Evolutionary conservation across 2,113 vertebrate genomes (phyloP).

Genomic region (Dicentrarchus labrax): DNA sequence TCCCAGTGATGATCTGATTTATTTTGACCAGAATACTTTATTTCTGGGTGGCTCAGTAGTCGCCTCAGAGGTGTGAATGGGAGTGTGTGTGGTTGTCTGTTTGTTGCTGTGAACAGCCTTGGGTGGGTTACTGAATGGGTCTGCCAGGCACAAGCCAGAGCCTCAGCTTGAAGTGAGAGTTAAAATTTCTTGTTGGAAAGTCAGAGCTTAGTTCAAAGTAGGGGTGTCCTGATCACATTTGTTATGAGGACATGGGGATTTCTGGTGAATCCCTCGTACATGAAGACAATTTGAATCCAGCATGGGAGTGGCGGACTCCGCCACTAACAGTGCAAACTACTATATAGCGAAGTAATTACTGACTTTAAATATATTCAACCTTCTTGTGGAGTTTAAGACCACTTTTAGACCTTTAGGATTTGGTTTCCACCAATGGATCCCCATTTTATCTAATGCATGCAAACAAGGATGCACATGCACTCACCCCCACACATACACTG

Average conservation of each 20-base stretch:
- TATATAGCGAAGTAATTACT: not conserved
- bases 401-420: too few species aligned
- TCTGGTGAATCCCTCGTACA: not conserved
- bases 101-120: not conserved
- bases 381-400: too few species aligned
- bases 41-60: constrained; percentile 19
- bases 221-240: not conserved
- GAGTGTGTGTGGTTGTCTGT: constrained; percentile 19
- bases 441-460: not conserved
- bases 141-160: not conserved
- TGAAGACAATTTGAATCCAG: not conserved
- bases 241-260: not conserved
- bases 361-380: not conserved
- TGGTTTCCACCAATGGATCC: not conserved
- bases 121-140: not conserved
- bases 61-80: constrained; percentile 19
- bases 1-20: constrained; percentile 30
- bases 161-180: not conserved
- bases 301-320: not conserved
- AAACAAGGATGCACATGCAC: not conserved
- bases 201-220: not conserved
- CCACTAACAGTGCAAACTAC: not conserved
- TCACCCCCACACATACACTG: too few species aligned
- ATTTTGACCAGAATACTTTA: constrained; percentile 37
- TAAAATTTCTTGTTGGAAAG: not conserved